Evolutionary conservation across 2,113 vertebrate species (phyloP).

Genomic region (Mobula hypostoma): DNA sequence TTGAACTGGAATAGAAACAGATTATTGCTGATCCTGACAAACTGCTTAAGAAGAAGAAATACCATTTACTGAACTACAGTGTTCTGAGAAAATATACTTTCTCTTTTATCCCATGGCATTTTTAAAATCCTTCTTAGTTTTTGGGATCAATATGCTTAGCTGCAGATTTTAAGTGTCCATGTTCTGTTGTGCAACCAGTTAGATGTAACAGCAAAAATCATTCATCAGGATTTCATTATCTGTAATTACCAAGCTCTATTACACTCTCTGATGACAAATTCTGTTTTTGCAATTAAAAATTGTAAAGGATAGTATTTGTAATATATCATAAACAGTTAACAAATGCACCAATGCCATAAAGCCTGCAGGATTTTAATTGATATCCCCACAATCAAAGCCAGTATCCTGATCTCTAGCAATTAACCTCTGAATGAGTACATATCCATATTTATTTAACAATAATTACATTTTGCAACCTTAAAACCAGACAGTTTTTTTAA

Average conservation of each 20-base stretch:
- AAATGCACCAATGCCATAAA: background rate
- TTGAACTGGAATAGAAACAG: too few relatives aligned
- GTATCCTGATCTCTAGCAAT: background rate
- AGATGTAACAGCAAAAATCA: background rate
- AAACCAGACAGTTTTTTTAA: background rate
- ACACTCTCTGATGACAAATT: background rate
- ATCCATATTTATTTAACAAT: background rate
- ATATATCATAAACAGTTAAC: background rate
- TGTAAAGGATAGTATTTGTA: background rate
- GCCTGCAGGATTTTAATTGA: background rate
- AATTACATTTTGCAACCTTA: background rate
- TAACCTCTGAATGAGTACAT: background rate
- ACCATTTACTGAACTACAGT: background rate
- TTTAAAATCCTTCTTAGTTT: background rate
- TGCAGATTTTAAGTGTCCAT: background rate
- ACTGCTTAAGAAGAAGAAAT: background rate
- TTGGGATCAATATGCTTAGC: background rate
- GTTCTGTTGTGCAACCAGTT: background rate
- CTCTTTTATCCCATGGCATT: background rate
- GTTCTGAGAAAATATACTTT: background rate
- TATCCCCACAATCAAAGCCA: background rate
- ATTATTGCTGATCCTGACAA: too few relatives aligned
- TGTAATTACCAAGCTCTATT: background rate
- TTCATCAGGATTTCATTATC: background rate
- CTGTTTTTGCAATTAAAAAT: background rate